A percentile compares a stretch with the other conserved stretches of the same genome.
These are phyloP conservation scores for Drosophila truncata DNA, from an alignment of 1,140 invertebrate genomes.

Conservation along the genomic window DNA sequence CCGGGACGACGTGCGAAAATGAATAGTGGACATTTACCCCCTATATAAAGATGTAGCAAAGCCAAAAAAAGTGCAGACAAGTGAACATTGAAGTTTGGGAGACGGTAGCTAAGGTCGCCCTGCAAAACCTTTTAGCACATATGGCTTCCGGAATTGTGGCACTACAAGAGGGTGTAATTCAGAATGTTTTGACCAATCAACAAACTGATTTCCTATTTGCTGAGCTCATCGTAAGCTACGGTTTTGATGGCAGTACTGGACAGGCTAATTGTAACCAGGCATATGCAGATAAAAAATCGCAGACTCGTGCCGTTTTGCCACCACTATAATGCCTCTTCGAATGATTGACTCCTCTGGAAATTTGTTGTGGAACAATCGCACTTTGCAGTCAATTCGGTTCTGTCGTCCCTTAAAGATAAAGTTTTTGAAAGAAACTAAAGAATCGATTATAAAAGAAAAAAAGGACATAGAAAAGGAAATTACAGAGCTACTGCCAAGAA, in stretches of 20 bases:
- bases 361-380: neutral
- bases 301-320: neutral
- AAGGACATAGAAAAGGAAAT: neutral
- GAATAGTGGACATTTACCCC: neutral
- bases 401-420: neutral
- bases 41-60: neutral
- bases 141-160: neutral
- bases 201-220: neutral
- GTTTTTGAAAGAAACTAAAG: neutral
- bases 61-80: neutral
- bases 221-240: neutral
- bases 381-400: neutral
- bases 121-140: neutral
- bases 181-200: neutral
- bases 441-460: neutral
- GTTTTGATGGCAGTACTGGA: neutral
- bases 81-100: neutral
- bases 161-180: neutral
- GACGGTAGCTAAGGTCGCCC: neutral
- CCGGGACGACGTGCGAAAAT: neutral
- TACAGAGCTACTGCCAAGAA: neutral
- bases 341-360: neutral
- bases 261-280: neutral
- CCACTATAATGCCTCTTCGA: neutral
- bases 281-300: neutral